Evolutionary conservation across 1,140 invertebrate species (phyloP).

Genomic region (Phenacoccus solenopsis): DNA sequence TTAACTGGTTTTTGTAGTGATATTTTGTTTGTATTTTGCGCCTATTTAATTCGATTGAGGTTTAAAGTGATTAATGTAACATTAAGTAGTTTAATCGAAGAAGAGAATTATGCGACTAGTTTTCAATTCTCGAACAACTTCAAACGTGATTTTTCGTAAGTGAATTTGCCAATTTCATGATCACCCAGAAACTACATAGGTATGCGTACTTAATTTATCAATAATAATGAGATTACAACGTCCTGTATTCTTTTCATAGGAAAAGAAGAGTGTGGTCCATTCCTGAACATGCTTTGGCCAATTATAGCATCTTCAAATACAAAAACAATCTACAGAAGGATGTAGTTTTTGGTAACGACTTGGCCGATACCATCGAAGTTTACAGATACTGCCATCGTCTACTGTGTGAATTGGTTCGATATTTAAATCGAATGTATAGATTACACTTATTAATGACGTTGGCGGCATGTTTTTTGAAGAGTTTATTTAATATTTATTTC

Average conservation of each 20-base stretch:
- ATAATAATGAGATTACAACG: too few species aligned
- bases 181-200: too few species aligned
- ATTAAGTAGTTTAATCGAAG: neutral
- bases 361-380: slow-evolving; percentile 21
- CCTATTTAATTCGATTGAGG: slow-evolving; percentile 17
- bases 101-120: neutral
- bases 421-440: slow-evolving; percentile 25
- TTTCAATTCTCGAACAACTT: neutral
- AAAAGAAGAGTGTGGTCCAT: neutral
- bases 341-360: neutral
- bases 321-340: neutral
- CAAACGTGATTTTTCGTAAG: neutral
- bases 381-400: slow-evolving; percentile 24
- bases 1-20: slow-evolving; percentile 21
- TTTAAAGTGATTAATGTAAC: slow-evolving; percentile 21
- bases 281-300: neutral
- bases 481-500: slow-evolving; percentile 27
- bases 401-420: slow-evolving; percentile 23
- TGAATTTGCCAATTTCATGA: too few species aligned
- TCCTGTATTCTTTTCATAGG: neutral
- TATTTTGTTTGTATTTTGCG: slow-evolving; percentile 23
- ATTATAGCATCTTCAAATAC: neutral
- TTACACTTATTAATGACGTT: slow-evolving; percentile 24
- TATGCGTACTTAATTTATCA: too few species aligned
- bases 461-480: slow-evolving; percentile 25